Evolutionary conservation across 2,113 vertebrate genomes (phyloP), one percentile per base, ranked within the genome.

Genomic region (Ovis canadensis): DNA sequence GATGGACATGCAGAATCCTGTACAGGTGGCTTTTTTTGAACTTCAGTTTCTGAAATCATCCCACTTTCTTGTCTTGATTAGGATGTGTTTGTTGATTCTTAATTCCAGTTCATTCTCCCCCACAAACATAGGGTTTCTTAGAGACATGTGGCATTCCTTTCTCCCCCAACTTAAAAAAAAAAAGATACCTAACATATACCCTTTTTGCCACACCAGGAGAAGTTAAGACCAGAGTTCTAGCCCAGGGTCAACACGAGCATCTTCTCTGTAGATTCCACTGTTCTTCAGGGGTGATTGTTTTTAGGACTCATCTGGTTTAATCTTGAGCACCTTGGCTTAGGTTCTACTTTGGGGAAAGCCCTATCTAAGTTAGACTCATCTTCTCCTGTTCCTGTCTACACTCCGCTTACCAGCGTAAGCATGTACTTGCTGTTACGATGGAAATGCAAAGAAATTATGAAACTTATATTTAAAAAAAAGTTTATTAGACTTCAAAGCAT

Each of bases 361-460:
- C 57, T 16, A 10, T 59, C 50, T 10, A 15, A 14, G 48, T 36
- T 13, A n/a, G 43, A 12, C 77, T 92, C 64, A 2, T 45, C 15
- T 48, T 19, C 3, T 4, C 1, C 11, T 25, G 55, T 21, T 10
- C 40, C 43, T 40, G 33, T 54, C 19, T 19, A 15, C 6, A 3
- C 27, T 54, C 12, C 0, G 0, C 4, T 59, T 16, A 27, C 33
- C 9, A 25, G 15, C 4, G 2, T 2, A 31, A 36, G 23, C 27
- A 31, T 9, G 17, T 2, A 31, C 55, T 36, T 40, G 23, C 54
- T 12, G 1, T 52, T 17, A 25, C 60, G 14, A 1, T 6, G 19
- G 71, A 25, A 89, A 83, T 52, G 6, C 62, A 52, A 36, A 52
- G 57, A 50, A 11, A 11, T 36, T 6, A 14, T 13, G 45, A 33